Conservation (phyloP, 1,140 invertebrate genomes). For the Drusus annulatus region DNA sequence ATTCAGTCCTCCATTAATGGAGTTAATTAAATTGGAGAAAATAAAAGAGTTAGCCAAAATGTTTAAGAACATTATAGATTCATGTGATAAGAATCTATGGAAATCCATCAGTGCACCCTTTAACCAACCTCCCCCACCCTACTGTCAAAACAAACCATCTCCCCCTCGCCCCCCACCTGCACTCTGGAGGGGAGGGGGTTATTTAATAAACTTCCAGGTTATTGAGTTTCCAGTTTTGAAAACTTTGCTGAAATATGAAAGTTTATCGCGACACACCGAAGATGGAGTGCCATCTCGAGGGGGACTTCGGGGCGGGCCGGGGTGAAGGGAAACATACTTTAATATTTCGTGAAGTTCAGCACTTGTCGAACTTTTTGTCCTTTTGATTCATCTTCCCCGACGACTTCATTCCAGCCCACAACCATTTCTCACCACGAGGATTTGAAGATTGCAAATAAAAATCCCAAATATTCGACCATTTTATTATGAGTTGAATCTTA, state of each 20-base stretch:
- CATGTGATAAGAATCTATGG: background rate
- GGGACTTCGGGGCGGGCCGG: background rate
- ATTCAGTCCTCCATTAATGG: too few relatives aligned
- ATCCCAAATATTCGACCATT: too few relatives aligned
- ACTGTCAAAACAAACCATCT: background rate
- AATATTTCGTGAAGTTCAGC: background rate
- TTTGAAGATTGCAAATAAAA: too few relatives aligned
- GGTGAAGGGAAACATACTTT: slow-evolving; percentile 15
- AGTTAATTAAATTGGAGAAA: too few relatives aligned
- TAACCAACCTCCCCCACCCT: background rate
- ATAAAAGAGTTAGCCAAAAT: background rate
- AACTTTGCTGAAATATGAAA: slow-evolving; percentile 36
- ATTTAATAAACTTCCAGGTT: slow-evolving; percentile 40
- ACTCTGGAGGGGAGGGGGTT: slow-evolving; percentile 13
- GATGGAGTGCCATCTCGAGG: slow-evolving; percentile 25
- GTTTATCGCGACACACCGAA: slow-evolving; percentile 34
- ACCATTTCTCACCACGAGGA: too few relatives aligned
- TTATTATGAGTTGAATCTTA: too few relatives aligned
- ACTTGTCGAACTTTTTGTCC: slow-evolving; percentile 6
- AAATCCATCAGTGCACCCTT: too few relatives aligned
- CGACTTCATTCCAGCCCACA: too few relatives aligned
- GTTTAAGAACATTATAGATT: background rate
- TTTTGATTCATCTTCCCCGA: too few relatives aligned
- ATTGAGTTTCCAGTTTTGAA: slow-evolving; percentile 35
- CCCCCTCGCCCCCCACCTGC: background rate